Conservation (phyloP, 2,797 vertebrate genomes). For the Apogon hyalosoma region DNA sequence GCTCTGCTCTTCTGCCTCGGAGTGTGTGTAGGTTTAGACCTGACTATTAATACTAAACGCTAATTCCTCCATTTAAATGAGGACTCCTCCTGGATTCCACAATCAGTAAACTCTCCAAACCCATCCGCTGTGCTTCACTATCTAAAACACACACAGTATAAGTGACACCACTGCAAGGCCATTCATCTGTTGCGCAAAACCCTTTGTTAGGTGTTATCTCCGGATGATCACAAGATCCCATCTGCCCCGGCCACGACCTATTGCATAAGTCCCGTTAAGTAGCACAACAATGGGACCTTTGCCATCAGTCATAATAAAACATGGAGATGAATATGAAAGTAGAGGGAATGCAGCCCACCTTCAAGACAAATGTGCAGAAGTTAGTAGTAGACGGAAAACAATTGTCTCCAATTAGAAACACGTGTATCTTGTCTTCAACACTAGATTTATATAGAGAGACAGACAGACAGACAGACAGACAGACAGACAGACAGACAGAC, state of each 20-base stretch:
- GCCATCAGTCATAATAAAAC: conserved; percentile 16
- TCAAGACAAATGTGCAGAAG: neutral
- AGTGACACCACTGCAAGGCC: conserved; percentile 79
- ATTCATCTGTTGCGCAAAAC: conserved; percentile 72
- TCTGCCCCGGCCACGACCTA: conserved; percentile 53
- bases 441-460: neutral
- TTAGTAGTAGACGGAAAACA: too few species aligned
- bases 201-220: conserved; percentile 68
- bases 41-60: neutral
- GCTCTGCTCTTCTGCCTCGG: conserved; percentile 25
- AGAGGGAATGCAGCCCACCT: conserved; percentile 1
- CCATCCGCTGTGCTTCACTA: conserved; percentile 61
- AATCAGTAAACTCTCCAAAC: conserved; percentile 43
- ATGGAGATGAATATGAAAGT: conserved; percentile 20
- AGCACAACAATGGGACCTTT: conserved; percentile 41
- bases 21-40: conserved; percentile 20
- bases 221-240: conserved; percentile 75
- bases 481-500: too few species aligned
- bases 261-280: conserved; percentile 60
- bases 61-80: neutral
- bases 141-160: conserved; percentile 80
- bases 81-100: neutral
- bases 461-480: too few species aligned
- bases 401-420: too few species aligned
- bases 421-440: neutral